Evolutionary conservation across 1,140 invertebrate species (phyloP).

Genomic region (Holotrichia oblita): DNA sequence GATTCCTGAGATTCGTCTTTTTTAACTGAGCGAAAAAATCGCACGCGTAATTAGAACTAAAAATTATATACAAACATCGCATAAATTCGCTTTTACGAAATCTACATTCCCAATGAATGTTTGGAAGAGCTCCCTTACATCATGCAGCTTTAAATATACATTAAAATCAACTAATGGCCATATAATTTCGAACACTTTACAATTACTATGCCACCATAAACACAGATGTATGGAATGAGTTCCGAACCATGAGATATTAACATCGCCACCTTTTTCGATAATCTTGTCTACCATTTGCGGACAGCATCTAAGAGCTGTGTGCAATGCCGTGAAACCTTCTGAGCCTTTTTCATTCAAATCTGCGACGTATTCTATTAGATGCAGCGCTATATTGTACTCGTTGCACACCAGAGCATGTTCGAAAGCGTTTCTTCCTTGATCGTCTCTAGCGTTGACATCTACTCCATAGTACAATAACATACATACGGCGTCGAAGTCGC

Average conservation of each 20-base stretch:
- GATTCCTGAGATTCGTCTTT: background rate
- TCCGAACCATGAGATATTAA: background rate
- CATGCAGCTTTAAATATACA: background rate
- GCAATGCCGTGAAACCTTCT: slow-evolving; percentile 27
- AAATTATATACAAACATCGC: background rate
- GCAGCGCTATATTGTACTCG: background rate
- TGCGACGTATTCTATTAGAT: background rate
- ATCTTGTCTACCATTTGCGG: background rate
- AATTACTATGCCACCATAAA: background rate
- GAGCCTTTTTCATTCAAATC: slow-evolving; percentile 1
- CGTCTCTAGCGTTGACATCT: background rate
- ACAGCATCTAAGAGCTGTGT: background rate
- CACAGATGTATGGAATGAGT: background rate
- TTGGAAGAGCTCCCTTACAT: background rate
- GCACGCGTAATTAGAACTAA: background rate
- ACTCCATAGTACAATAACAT: slow-evolving; percentile 28
- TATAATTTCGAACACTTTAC: background rate
- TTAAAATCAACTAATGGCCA: background rate
- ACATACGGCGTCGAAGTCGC: slow-evolving; percentile 14
- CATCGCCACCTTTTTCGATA: background rate
- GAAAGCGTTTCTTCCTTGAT: background rate
- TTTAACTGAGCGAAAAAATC: background rate
- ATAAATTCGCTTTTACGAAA: background rate
- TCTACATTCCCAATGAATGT: background rate
- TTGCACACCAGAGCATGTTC: background rate